Evolutionary conservation across 2,888 invertebrate genomes (phyloP).

Genomic region (Auanema sp.): DNA sequence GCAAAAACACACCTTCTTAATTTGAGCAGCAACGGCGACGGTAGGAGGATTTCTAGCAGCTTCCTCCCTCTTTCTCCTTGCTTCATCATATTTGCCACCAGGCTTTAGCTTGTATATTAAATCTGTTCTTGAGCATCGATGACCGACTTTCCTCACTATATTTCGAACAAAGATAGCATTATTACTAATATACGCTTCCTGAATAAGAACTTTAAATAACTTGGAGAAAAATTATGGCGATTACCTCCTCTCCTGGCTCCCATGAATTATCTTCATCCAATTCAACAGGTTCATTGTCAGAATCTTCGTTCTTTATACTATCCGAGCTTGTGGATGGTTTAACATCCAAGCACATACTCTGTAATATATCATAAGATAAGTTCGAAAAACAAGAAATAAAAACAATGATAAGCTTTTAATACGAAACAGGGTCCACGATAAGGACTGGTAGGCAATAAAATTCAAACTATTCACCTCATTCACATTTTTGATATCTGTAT

Average conservation of each 20-base stretch:
- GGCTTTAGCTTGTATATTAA: constrained; percentile 16
- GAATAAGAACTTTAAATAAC: neutral
- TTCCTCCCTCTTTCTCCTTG: constrained; percentile 8
- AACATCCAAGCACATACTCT: neutral
- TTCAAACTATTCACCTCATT: too few relatives aligned
- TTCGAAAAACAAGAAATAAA: too few relatives aligned
- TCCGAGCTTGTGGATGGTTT: constrained; percentile 15
- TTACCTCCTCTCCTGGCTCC: constrained; percentile 17
- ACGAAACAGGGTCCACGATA: too few relatives aligned
- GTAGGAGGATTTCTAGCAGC: constrained; percentile 10
- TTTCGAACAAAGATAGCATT: constrained; percentile 12
- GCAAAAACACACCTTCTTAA: constrained; percentile 12
- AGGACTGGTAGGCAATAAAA: too few relatives aligned
- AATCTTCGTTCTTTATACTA: constrained; percentile 8
- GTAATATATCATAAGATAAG: too few relatives aligned
- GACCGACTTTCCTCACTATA: constrained; percentile 15
- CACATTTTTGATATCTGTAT: too few relatives aligned
- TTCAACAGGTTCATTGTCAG: constrained; percentile 11
- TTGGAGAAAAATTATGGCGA: neutral
- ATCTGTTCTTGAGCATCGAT: constrained; percentile 22
- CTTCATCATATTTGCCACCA: constrained; percentile 12
- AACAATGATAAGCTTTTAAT: too few relatives aligned
- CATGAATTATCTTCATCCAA: constrained; percentile 14
- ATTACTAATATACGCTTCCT: constrained; percentile 10
- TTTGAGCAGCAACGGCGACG: neutral